A percentile compares a stretch with the other conserved stretches of the same genome.
Conservation (phyloP, 1,140 invertebrate genomes). For the Drosophila takahashii region DNA sequence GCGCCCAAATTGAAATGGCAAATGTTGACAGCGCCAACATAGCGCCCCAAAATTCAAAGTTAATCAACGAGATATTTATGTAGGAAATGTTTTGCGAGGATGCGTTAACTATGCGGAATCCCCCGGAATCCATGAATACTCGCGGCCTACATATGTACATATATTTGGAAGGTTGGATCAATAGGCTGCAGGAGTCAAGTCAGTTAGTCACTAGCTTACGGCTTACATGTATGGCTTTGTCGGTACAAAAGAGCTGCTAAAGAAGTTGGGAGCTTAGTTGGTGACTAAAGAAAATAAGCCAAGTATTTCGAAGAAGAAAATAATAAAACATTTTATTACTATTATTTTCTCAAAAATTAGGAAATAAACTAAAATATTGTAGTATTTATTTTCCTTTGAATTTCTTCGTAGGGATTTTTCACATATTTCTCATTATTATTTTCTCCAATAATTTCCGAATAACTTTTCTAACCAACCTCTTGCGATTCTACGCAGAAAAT, state of each 20-base stretch:
- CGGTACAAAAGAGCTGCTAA: not conserved
- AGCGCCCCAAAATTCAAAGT: conserved; percentile 53
- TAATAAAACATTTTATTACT: too few species aligned
- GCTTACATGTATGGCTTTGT: not conserved
- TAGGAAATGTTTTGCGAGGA: conserved; percentile 37
- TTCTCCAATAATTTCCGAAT: not conserved
- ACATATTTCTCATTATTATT: too few species aligned
- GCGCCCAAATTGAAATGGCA: conserved; percentile 65
- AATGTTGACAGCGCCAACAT: conserved; percentile 58
- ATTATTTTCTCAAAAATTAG: too few species aligned
- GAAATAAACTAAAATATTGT: too few species aligned
- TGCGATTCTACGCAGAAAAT: not conserved
- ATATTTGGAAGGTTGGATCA: conserved; percentile 24
- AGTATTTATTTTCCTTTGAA: too few species aligned
- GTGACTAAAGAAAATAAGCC: not conserved
- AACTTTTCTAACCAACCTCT: not conserved
- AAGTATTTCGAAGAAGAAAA: too few species aligned
- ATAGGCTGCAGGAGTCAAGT: conserved; percentile 15
- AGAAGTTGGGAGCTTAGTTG: not conserved
- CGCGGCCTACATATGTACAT: not conserved
- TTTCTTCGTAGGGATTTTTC: too few species aligned
- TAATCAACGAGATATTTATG: conserved; percentile 69
- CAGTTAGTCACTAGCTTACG: not conserved
- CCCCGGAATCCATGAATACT: not conserved
- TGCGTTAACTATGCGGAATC: conserved; percentile 35